Percentiles rank a stretch among this genome's conserved stretches.
Conservation (phyloP, 2,888 invertebrate species). For the Dinocampus coccinellae region DNA sequence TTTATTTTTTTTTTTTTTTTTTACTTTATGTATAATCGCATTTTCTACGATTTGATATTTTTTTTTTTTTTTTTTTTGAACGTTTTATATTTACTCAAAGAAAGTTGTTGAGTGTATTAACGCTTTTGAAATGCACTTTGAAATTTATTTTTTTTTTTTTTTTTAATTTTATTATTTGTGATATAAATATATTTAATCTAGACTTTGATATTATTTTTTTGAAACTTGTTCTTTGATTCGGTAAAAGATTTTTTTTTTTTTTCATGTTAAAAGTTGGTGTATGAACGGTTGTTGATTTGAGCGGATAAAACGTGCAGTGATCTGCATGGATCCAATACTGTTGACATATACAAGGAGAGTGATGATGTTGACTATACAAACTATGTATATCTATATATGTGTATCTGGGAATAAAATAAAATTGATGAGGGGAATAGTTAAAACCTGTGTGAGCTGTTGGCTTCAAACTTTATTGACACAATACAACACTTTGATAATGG, state of each 20-base stretch:
- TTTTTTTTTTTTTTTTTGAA: background rate
- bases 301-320: background rate
- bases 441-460: slow-evolving; percentile 16
- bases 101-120: background rate
- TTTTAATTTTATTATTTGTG: background rate
- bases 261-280: background rate
- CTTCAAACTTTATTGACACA: slow-evolving; percentile 36
- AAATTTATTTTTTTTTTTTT: background rate
- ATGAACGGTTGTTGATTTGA: background rate
- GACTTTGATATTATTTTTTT: background rate
- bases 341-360: background rate
- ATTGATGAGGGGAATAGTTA: background rate
- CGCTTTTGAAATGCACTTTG: background rate
- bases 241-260: no score
- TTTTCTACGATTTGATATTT: background rate
- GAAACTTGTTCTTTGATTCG: background rate
- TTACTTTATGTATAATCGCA: background rate
- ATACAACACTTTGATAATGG: background rate
- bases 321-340: background rate
- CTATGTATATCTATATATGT: background rate
- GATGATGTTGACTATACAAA: background rate
- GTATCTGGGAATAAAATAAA: background rate
- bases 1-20: background rate
- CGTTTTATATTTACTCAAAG: background rate
- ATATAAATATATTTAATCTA: background rate